Evolutionary conservation across 2,113 vertebrate genomes (phyloP), one percentile per base, ranked within the genome.

Genomic region (Chloropsis cyanopogon): DNA sequence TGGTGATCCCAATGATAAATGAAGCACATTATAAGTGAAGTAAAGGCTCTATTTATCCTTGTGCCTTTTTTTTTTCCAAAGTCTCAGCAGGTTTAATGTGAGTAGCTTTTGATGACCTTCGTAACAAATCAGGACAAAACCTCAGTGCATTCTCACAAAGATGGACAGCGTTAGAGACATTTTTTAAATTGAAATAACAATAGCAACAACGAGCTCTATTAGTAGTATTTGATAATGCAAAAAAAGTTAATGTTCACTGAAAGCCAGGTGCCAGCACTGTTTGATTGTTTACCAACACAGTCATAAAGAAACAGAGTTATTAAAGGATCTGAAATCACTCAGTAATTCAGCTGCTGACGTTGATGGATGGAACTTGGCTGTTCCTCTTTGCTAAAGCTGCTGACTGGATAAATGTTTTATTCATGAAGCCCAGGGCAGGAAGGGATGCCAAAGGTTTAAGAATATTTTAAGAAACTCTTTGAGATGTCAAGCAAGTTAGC

Each of bases 331-430:
- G 94, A 96, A 97, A 97, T 97, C 95, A 95, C 98, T 97, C 82
- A 96, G 97, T 97, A 97, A 98, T 98, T 97, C 97, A 97, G 93
- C 85, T 91, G 82, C 90, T 98, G 98, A 98, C 98, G 64, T 96
- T 99, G 99, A 99, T 98, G 97, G 98, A 99, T 99, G 98, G 97
- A 97, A 96, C 97, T 97, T 98, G 96, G 98, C 98, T 97, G 92
- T 96, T 98, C 96, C 95, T 97, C 96, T 97, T 97, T 97, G 97
- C 98, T 98, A 97, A 98, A 98, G 97, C 96, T 99, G 98, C 98
- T 99, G 98, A 98, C 98, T 98, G 98, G 98, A 96, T 97, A 92
- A 96, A 98, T 99, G 98, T 98, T 98, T 99, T 98, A 99, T 99
- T 98, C 98, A 99, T 98, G 98, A 98, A 97, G 97, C 97, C 97